Conservation (phyloP, 2,797 vertebrate genomes). For the Oreochromis mossambicus region DNA sequence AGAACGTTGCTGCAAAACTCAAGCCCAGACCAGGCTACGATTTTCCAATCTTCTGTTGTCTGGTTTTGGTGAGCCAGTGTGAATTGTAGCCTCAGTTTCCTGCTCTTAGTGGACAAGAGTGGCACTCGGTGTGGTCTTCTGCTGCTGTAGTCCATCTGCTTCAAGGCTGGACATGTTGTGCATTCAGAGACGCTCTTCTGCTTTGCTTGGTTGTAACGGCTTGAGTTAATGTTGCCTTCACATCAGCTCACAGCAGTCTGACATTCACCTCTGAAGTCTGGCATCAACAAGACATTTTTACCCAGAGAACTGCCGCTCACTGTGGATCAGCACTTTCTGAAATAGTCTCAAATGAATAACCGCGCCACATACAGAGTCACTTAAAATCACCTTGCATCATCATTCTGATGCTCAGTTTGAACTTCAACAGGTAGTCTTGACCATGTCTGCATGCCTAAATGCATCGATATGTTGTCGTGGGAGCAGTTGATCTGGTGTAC, state of each 20-base stretch:
- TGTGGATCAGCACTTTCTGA: background rate
- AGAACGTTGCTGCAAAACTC: background rate
- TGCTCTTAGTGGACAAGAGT: background rate
- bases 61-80: background rate
- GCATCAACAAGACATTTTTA: background rate
- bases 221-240: background rate
- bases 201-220: background rate
- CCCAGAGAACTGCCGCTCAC: background rate
- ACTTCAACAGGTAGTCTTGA: background rate
- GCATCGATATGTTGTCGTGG: background rate
- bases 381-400: background rate
- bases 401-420: background rate
- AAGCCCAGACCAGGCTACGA: background rate
- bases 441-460: background rate
- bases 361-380: background rate
- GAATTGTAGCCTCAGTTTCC: background rate
- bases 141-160: background rate
- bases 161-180: background rate
- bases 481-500: background rate
- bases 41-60: background rate
- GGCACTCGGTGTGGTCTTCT: background rate
- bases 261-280: background rate
- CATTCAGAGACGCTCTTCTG: background rate
- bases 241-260: background rate
- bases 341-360: background rate